Evolutionary conservation across 2,797 vertebrate species (phyloP).

Genomic region (Synaphobranchus kaupii): DNA sequence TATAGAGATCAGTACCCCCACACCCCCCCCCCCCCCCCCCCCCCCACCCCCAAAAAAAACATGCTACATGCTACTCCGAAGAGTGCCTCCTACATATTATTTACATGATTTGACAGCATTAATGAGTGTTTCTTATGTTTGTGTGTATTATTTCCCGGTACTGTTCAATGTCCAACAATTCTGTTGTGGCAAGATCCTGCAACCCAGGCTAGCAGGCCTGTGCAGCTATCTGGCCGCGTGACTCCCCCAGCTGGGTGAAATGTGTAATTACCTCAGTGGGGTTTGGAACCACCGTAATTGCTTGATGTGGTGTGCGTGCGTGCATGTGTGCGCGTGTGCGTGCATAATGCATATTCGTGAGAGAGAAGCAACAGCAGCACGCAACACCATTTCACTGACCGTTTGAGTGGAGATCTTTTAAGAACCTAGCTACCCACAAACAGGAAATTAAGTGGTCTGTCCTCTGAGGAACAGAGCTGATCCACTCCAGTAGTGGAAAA

Average conservation of each 20-base stretch:
- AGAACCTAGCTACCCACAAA: background rate
- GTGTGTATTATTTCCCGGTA: background rate
- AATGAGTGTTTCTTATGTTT: background rate
- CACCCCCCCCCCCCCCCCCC: too few relatives aligned
- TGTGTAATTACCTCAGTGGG: background rate
- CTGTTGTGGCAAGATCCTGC: background rate
- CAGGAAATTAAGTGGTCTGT: slow-evolving; percentile 4
- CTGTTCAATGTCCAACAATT: background rate
- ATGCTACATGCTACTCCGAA: too few relatives aligned
- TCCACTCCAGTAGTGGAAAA: background rate
- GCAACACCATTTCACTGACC: background rate
- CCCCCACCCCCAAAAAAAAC: background rate
- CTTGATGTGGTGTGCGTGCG: background rate
- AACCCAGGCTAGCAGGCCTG: background rate
- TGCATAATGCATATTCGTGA: background rate
- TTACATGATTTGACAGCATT: background rate
- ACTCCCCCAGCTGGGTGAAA: background rate
- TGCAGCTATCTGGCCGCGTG: background rate
- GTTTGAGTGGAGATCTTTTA: background rate
- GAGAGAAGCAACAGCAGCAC: background rate
- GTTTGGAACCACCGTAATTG: background rate
- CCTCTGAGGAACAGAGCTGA: background rate
- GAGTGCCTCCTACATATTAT: background rate
- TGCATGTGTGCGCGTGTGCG: background rate
- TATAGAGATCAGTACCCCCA: background rate